Conservation (phyloP, 2,113 vertebrate species). For the Rafetus swinhoei region DNA sequence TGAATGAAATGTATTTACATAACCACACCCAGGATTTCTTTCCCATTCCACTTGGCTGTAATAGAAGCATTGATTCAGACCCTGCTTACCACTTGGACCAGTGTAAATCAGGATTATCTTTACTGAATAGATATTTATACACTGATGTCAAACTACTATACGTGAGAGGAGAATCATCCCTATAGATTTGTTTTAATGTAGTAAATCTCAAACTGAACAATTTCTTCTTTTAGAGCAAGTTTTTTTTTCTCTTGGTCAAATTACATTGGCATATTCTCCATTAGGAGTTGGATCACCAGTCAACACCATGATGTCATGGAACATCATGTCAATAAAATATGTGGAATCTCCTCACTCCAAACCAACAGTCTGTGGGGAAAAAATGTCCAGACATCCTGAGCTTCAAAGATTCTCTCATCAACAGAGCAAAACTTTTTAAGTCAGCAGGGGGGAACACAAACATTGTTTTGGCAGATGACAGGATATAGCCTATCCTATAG, state of each 20-base stretch:
- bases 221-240: not conserved
- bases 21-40: no score
- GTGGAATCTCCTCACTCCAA: not conserved
- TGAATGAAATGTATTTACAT: no score
- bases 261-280: not conserved
- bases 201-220: constrained; percentile 7
- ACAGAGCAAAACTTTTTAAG: constrained; percentile 4
- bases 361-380: not conserved
- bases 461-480: not conserved
- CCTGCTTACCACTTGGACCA: not conserved
- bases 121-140: not conserved
- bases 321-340: not conserved
- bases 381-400: not conserved
- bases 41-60: no score
- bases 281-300: constrained; percentile 1
- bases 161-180: not conserved
- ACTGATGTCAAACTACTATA: not conserved
- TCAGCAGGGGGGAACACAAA: not conserved
- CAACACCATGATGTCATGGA: not conserved
- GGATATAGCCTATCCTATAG: not conserved
- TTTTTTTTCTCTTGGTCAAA: not conserved
- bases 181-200: constrained; percentile 32
- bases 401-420: not conserved
- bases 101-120: not conserved
- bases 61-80: no score